Percentiles rank a stretch among this genome's conserved stretches.
These are phyloP conservation scores for Coccyzus lansbergi DNA, from an alignment of 2,797 vertebrate species.

Conservation along the genomic window DNA sequence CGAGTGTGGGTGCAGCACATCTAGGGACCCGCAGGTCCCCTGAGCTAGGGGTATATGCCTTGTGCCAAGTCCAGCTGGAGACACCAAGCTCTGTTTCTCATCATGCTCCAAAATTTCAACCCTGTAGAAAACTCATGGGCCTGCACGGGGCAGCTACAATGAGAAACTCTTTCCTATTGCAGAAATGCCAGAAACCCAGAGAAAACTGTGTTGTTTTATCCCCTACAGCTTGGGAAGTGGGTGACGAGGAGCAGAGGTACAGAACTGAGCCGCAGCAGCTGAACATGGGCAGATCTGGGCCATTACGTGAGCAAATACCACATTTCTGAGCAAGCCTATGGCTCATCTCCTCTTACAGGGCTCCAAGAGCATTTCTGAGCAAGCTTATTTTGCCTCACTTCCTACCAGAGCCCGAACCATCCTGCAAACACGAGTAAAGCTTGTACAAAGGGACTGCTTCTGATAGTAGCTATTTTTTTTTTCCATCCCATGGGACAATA, in stretches of 20 bases:
- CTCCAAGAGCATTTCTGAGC: neutral
- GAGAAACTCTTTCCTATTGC: neutral
- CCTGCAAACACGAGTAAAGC: rapidly evolving
- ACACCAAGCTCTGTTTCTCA: neutral
- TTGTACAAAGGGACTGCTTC: neutral
- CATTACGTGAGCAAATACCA: neutral
- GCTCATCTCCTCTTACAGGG: neutral
- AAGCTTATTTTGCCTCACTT: neutral
- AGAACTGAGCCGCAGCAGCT: neutral
- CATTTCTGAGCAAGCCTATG: neutral
- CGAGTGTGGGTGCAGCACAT: rapidly evolving
- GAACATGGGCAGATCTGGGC: neutral
- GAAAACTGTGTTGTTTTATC: rapidly evolving
- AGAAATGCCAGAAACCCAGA: neutral
- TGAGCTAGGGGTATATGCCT: rapidly evolving
- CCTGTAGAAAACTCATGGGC: neutral
- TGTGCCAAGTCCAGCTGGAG: neutral
- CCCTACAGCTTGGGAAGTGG: neutral
- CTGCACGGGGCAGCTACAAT: neutral
- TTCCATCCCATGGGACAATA: neutral
- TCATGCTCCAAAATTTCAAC: neutral
- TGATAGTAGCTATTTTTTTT: neutral
- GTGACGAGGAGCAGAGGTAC: neutral
- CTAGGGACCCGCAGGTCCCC: neutral
- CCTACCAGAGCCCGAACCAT: neutral